A percentile compares a stretch with the other conserved stretches of the same genome.
These are phyloP conservation scores for Dendrolimus kikuchii DNA, from an alignment of 1,140 invertebrate genomes.

Conservation along the genomic window DNA sequence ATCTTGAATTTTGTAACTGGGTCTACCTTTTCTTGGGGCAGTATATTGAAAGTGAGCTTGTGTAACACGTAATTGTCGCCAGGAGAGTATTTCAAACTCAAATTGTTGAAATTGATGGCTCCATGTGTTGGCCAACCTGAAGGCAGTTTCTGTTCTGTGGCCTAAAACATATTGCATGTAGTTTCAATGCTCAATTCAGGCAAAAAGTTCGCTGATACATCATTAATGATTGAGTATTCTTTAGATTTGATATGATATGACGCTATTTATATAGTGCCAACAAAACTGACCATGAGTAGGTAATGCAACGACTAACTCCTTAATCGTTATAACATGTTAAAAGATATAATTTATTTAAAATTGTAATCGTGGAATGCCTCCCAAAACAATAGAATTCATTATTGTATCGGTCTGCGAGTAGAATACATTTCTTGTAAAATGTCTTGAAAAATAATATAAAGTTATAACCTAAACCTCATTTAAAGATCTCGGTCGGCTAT, in stretches of 20 bases:
- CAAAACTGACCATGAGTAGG: too few relatives aligned
- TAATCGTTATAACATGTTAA: too few relatives aligned
- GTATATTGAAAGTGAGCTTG: conserved; percentile 77
- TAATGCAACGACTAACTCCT: too few relatives aligned
- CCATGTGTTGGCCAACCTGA: conserved; percentile 80
- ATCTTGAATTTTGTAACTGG: background rate
- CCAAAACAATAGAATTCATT: too few relatives aligned
- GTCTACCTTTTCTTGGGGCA: conserved; percentile 80
- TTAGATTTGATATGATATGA: background rate
- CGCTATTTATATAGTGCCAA: too few relatives aligned
- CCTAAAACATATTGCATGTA: conserved; percentile 14
- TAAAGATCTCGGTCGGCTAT: too few relatives aligned
- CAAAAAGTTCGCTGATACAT: background rate
- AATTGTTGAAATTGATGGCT: conserved; percentile 77
- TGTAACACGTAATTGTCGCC: conserved; percentile 74
- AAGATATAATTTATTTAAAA: too few relatives aligned
- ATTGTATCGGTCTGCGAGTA: too few relatives aligned
- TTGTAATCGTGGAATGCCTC: too few relatives aligned
- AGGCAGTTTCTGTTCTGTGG: conserved; percentile 75
- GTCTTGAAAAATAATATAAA: too few relatives aligned
- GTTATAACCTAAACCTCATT: too few relatives aligned
- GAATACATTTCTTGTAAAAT: too few relatives aligned
- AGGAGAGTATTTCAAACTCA: conserved; percentile 77
- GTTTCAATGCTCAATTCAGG: background rate
- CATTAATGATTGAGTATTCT: background rate